phyloP scores from a whole-genome alignment of 2,113 vertebrate genomes.

The Pycnonotus jocosus region DNA sequence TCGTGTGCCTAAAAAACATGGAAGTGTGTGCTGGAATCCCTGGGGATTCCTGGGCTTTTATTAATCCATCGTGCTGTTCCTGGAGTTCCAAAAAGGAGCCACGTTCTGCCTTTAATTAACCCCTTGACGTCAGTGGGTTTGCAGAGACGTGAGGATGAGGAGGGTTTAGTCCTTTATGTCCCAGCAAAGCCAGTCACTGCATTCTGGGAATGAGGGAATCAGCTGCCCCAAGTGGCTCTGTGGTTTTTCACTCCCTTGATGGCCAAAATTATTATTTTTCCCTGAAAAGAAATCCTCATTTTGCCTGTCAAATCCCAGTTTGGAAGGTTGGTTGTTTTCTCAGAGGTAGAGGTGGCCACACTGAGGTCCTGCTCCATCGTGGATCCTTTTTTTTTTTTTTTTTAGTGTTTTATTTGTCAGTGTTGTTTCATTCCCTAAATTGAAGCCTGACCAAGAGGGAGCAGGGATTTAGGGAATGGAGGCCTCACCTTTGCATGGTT shows the following conservation, averaged over 20 bases:
- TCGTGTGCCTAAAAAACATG: neutral
- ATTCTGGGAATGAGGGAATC: neutral
- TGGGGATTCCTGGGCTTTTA: neutral
- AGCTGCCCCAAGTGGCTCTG: neutral
- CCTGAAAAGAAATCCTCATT: neutral
- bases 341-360: neutral
- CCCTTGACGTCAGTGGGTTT: neutral
- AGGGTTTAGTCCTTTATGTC: neutral
- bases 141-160: neutral
- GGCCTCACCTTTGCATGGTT: neutral
- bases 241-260: neutral
- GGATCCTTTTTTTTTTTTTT: neutral
- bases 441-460: neutral
- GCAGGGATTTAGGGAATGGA: neutral
- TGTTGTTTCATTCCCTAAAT: neutral
- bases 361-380: neutral
- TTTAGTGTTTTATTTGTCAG: too few species aligned
- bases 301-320: neutral
- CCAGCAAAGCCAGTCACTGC: neutral
- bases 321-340: neutral
- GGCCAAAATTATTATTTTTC: neutral
- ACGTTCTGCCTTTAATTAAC: neutral
- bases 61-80: neutral
- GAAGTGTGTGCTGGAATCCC: neutral
- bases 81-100: neutral